phyloP scores from a whole-genome alignment of 2,797 vertebrate genomes.

The Neosilurus hyrtlii region DNA sequence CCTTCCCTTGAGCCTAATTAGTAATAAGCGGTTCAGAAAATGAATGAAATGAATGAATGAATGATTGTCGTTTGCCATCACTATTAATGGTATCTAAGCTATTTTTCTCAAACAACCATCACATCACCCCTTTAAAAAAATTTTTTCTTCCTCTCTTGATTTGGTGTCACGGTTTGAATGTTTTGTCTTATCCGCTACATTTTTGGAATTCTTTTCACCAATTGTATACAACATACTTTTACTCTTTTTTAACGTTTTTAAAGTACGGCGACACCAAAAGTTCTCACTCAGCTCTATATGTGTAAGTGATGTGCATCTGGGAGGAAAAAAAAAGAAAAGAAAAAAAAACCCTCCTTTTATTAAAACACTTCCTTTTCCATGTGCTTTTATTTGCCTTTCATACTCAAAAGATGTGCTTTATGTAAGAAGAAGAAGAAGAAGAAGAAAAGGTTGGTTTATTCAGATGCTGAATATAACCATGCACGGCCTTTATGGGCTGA shows the following conservation, averaged over 20 bases:
- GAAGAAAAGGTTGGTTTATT: constrained; percentile 92
- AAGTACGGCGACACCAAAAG: neutral
- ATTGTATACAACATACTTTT: neutral
- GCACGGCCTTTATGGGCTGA: constrained; percentile 91
- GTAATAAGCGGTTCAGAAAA: too few relatives aligned
- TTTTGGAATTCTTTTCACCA: neutral
- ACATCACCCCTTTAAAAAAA: neutral
- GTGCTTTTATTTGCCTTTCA: constrained; percentile 90
- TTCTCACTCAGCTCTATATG: neutral
- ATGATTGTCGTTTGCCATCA: too few relatives aligned
- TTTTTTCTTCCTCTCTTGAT: neutral
- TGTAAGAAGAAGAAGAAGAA: constrained; percentile 52
- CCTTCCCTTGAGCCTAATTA: too few relatives aligned
- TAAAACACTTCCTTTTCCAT: constrained; percentile 84
- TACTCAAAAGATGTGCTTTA: constrained; percentile 93
- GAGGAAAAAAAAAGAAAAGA: constrained; percentile 26
- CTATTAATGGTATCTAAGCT: too few relatives aligned
- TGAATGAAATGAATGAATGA: too few relatives aligned
- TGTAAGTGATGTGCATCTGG: neutral
- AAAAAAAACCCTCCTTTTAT: constrained; percentile 67
- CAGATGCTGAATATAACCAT: constrained; percentile 99
- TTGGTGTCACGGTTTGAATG: neutral
- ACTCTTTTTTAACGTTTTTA: neutral
- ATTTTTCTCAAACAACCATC: too few relatives aligned
- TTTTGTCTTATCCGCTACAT: neutral